These are phyloP conservation scores for Delichon dasypus DNA, from an alignment of 2,797 vertebrate genomes.

Conservation along the genomic window DNA sequence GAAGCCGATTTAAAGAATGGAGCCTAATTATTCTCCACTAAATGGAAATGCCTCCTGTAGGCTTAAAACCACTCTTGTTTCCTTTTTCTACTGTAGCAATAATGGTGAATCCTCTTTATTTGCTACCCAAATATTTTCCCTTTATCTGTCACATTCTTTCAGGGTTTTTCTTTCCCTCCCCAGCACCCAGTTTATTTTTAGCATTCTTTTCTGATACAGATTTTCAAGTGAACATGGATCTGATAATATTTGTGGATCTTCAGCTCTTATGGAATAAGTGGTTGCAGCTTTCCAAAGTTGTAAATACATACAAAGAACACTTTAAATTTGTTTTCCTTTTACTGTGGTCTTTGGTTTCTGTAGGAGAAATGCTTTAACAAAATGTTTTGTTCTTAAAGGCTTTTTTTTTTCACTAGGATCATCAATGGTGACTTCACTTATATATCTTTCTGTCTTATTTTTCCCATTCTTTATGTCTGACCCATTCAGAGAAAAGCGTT, in stretches of 20 bases:
- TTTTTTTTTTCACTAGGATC: background rate
- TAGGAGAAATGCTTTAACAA: background rate
- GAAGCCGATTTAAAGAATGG: conserved; percentile 21
- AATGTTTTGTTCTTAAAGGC: background rate
- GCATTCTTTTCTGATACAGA: background rate
- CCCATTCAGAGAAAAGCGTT: background rate
- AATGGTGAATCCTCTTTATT: background rate
- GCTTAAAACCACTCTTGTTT: conserved; percentile 14
- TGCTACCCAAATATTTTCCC: conserved; percentile 38
- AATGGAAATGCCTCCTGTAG: conserved; percentile 47
- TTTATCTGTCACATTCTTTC: conserved; percentile 7
- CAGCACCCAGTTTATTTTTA: background rate
- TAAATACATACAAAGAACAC: background rate
- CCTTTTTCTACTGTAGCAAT: background rate
- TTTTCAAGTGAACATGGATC: background rate
- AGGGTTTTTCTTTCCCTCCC: background rate
- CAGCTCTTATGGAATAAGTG: background rate
- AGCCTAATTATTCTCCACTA: conserved; percentile 47
- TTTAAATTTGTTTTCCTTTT: background rate
- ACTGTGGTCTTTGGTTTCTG: background rate
- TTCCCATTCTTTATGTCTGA: background rate
- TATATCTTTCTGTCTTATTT: background rate
- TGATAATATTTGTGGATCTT: background rate
- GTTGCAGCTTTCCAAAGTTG: background rate
- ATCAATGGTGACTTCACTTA: background rate